These are phyloP conservation scores for Papilio protenor DNA, from an alignment of 2,888 invertebrate genomes.

Conservation along the genomic window DNA sequence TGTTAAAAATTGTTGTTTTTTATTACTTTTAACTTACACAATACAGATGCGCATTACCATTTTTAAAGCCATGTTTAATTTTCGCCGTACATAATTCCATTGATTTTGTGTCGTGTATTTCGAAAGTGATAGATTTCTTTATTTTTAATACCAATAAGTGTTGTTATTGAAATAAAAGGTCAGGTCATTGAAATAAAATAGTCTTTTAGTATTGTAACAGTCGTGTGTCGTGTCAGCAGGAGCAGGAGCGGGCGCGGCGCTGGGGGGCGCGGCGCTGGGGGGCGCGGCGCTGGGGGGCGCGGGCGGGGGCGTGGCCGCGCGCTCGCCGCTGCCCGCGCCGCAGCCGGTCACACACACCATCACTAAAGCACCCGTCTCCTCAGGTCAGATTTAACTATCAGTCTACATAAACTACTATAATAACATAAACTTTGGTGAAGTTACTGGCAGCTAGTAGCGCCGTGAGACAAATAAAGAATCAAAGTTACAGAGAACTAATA, in stretches of 20 bases:
- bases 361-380: slow-evolving; percentile 37
- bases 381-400: slow-evolving; percentile 6
- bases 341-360: slow-evolving; percentile 31
- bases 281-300: too few species aligned
- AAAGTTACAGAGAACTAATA: too few species aligned
- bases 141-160: neutral
- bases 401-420: neutral
- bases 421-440: neutral
- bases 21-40: slow-evolving; percentile 10
- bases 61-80: neutral
- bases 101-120: neutral
- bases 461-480: too few species aligned
- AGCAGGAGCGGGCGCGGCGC: slow-evolving; percentile 24
- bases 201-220: neutral
- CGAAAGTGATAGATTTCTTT: neutral
- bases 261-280: too few species aligned
- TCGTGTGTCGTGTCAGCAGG: slow-evolving; percentile 34
- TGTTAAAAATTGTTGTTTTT: neutral
- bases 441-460: too few species aligned
- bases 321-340: slow-evolving; percentile 32
- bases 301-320: slow-evolving; percentile 7
- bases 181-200: too few species aligned
- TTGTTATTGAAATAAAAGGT: neutral
- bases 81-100: too few species aligned
- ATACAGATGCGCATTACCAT: neutral